Base-by-base conservation (phyloP, 2,888 invertebrate genomes). In the Ectemnius continuus region DNA sequence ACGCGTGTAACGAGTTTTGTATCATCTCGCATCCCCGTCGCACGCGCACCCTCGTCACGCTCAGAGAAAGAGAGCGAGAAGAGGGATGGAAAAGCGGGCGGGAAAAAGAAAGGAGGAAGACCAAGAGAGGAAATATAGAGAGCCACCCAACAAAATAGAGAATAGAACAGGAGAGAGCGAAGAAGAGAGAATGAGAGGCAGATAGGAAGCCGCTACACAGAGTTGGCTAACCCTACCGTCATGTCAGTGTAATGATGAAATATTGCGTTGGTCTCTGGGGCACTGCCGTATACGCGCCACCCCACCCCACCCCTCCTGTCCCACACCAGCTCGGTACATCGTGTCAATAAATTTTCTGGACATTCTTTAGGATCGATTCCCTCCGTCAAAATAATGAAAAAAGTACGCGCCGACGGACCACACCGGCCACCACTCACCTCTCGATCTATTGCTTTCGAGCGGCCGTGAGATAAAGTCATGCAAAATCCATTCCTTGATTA, bases 221-320 rank as follows among this genome's bases (percentile, higher is more conserved):
- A 81, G 67, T 65, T 77, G 81, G 82, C 85, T 87, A 89, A 89
- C 88, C 89, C 89, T 89, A 88, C 85, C 87, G 74, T 84, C 85
- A 79, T 88, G 89, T 89, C 89, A 85, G 84, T 73, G 83, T 91
- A 90, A 91, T 90, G 90, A 90, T 90, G 90, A 91, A 91, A 90
- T 90, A 90, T 90, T 86, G 87, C 86, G 77, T 74, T 71, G 79
- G 78, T 84, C 78, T 79, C 83, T 79, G 48, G 84, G 84, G 83
- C 78, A 84, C 84, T 66, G 67, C 72, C 75, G 69, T 81, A 61
- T 80, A 84, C 78, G 67, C 36, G 36, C 73, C n/a, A n/a, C n/a
- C n/a, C n/a, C n/a, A n/a, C n/a, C n/a, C n/a, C n/a, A n/a, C n/a
- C n/a, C 78, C 65, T 77, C 80, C 76, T 67, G 73, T 80, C 82